Evolutionary conservation across 2,797 vertebrate genomes (phyloP), one percentile per base, ranked within the genome.

Genomic region (Schizopygopsis malacanthus): DNA sequence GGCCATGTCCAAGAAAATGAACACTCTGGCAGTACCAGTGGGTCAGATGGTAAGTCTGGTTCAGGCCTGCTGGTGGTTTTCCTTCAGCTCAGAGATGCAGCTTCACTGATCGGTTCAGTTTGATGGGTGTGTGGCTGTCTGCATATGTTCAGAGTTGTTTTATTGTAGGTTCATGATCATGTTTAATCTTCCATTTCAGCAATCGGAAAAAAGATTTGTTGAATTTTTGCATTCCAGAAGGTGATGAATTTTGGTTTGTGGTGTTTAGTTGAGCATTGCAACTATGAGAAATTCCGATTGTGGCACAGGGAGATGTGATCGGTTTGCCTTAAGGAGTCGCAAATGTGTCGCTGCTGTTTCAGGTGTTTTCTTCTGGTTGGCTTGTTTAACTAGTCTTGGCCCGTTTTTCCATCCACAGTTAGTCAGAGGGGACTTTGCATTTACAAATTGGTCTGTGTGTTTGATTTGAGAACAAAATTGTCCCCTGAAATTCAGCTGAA

Each of bases 11-110:
- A 88, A 88, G 85, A 91, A 84, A 10, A 63, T 88, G 76, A 88
- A 86, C 37, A 82, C 75, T 76, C 88, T 90, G 84, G 75, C 84
- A 25, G 87, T 88, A 50, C 80, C 87, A 9, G 73, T 75, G 43
- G 85, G 80, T 72, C 73, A 89, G 59, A 86, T 89, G 91, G 91
- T 92, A 77, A 91, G 91, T 89, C 25, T 15, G 41, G 65, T 54
- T n/a, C 71, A 67, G 72, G 3, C 39, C n/a, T 78, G 16, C 2
- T 45, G 28, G 43, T 25, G 59, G 1, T 41, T 61, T 2, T 9
- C 45, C 47, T 75, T 25, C 13, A 15, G 61, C 61, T 65, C 25
- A 33, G 13, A 7, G 28, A 65, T 65, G 18, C 13, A 11, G 33
- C 2, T 56, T 61, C 18, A 10, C 15, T 54, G 56, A 18, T 63